A percentile compares a stretch with the other conserved stretches of the same genome.
Conservation (phyloP, 2,113 vertebrate species). For the Hemibates koningsi region DNA sequence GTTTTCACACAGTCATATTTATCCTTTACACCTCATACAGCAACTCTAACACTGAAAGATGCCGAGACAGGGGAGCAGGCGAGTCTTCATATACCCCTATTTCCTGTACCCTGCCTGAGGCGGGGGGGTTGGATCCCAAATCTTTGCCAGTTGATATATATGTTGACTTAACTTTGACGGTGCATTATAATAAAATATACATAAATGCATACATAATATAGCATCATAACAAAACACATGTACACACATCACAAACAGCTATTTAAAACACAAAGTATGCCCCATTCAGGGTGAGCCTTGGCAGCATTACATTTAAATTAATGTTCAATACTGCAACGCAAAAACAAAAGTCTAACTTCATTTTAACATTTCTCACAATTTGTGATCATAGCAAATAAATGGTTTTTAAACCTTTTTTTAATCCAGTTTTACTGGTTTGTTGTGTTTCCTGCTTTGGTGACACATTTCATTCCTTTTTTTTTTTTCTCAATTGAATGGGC, state of each 20-base stretch:
- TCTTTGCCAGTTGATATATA: neutral
- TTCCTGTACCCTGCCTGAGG: neutral
- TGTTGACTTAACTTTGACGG: neutral
- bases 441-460: neutral
- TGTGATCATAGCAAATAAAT: neutral
- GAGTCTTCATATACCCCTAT: neutral
- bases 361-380: neutral
- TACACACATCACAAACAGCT: neutral
- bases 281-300: neutral
- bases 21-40: neutral
- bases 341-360: neutral
- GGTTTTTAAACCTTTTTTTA: neutral
- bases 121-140: neutral
- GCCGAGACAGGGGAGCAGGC: neutral
- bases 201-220: neutral
- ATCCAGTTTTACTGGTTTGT: neutral
- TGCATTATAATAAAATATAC: neutral
- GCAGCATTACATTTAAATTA: neutral
- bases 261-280: neutral
- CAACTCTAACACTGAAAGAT: neutral
- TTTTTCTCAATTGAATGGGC: neutral
- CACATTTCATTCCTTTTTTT: neutral
- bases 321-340: neutral
- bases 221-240: neutral
- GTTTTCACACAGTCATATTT: neutral